These are phyloP conservation scores for Prunella fulvescens DNA, from an alignment of 2,113 vertebrate genomes.

Conservation along the genomic window DNA sequence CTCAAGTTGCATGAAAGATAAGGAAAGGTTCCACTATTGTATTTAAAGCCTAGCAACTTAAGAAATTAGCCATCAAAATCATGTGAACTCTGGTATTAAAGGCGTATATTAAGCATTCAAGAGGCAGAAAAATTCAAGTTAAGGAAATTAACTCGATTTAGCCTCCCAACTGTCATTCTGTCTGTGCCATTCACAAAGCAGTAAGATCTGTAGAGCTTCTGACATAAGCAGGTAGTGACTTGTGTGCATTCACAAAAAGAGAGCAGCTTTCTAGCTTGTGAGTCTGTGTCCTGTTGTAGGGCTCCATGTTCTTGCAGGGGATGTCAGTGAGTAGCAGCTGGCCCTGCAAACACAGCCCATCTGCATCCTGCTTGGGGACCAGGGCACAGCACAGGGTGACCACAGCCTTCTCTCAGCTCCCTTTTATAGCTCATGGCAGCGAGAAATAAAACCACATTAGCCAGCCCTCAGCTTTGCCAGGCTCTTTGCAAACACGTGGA, in stretches of 20 bases:
- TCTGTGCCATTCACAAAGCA: not conserved
- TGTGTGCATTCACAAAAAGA: not conserved
- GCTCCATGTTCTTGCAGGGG: not conserved
- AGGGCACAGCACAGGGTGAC: accelerated
- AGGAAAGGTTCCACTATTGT: not conserved
- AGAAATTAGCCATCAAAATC: not conserved
- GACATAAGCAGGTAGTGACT: not conserved
- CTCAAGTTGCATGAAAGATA: not conserved
- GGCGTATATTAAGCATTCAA: not conserved
- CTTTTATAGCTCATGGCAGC: not conserved
- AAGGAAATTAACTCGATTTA: not conserved
- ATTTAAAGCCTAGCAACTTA: not conserved
- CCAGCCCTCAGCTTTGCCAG: not conserved
- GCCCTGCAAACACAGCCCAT: not conserved
- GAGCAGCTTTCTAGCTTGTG: not conserved
- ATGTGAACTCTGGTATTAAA: not conserved
- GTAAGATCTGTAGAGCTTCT: not conserved
- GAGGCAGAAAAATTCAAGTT: not conserved
- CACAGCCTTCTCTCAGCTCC: not conserved
- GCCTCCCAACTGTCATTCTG: not conserved
- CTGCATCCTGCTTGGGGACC: accelerated
- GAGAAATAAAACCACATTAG: not conserved
- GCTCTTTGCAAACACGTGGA: not conserved
- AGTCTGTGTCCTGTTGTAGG: not conserved
- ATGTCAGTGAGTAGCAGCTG: not conserved